phyloP scores from a whole-genome alignment of 2,888 invertebrate genomes.

The Plebejus anna region DNA sequence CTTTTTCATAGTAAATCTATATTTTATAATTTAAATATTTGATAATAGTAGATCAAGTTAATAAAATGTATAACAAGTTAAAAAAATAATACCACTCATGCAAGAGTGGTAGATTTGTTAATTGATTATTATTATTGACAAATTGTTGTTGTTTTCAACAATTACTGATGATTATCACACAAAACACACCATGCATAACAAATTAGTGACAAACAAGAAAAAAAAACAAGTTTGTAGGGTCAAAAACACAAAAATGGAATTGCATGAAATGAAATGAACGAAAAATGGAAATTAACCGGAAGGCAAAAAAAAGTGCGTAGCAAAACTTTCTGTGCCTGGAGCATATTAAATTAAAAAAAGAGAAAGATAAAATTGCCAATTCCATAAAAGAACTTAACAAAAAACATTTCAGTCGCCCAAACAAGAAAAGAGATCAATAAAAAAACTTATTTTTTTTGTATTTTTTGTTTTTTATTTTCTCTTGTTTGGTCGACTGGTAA shows the following conservation, averaged over 20 bases:
- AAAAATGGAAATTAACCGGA: conserved; percentile 36
- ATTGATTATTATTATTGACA: not conserved
- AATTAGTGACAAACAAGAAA: conserved; percentile 54
- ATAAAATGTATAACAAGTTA: not conserved
- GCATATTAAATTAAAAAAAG: not conserved
- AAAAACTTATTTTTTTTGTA: not conserved
- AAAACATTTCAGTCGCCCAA: not conserved
- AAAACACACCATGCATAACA: conserved; percentile 39
- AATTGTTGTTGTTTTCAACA: not conserved
- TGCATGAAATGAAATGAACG: conserved; percentile 57
- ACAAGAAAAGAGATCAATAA: not conserved
- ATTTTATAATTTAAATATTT: too few relatives aligned
- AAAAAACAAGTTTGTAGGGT: conserved; percentile 16
- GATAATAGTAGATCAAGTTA: not conserved
- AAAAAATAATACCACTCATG: not conserved
- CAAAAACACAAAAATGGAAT: conserved; percentile 43
- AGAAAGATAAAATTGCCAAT: not conserved
- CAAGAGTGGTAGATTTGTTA: not conserved
- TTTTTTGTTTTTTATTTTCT: not conserved
- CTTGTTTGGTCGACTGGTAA: not conserved
- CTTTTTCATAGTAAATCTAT: too few relatives aligned
- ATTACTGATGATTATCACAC: conserved; percentile 21
- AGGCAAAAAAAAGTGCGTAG: conserved; percentile 6
- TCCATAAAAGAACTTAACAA: not conserved
- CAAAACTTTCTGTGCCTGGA: conserved; percentile 20